Evolutionary conservation across 2,113 vertebrate genomes (phyloP).

Genomic region (Fukomys damarensis): DNA sequence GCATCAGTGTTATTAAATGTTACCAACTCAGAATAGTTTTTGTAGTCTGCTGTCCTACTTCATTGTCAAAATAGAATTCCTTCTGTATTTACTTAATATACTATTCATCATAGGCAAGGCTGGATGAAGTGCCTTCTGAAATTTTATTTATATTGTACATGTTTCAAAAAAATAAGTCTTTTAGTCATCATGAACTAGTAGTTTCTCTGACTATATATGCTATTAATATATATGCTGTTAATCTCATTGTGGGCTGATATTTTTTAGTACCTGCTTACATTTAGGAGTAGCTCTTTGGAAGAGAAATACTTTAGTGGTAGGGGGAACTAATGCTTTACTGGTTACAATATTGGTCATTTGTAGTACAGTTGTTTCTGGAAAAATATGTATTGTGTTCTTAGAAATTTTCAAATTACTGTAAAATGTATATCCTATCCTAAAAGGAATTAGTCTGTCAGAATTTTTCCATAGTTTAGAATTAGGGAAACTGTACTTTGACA

Average conservation of each 20-base stretch:
- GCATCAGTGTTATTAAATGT: neutral
- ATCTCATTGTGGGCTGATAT: neutral
- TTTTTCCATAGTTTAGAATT: neutral
- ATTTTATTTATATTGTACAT: conserved; percentile 32
- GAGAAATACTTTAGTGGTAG: neutral
- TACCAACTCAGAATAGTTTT: neutral
- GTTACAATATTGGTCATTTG: neutral
- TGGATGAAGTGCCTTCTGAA: neutral
- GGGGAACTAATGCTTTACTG: neutral
- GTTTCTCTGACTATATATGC: neutral
- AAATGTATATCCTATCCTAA: neutral
- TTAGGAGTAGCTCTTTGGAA: neutral
- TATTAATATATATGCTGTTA: neutral
- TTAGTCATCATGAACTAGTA: neutral
- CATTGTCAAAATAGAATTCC: neutral
- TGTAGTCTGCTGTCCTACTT: neutral
- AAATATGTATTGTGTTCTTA: neutral
- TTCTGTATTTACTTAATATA: neutral
- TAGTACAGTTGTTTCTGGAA: neutral
- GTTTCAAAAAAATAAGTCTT: neutral
- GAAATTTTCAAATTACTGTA: conserved; percentile 11
- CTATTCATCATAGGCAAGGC: neutral
- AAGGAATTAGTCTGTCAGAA: neutral
- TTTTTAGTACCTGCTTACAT: neutral
- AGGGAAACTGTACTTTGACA: neutral